A percentile compares a stretch with the other conserved stretches of the same genome.
Evolutionary conservation across 2,797 vertebrate genomes (phyloP).

Genomic region (Dendrocincla fuliginosa): DNA sequence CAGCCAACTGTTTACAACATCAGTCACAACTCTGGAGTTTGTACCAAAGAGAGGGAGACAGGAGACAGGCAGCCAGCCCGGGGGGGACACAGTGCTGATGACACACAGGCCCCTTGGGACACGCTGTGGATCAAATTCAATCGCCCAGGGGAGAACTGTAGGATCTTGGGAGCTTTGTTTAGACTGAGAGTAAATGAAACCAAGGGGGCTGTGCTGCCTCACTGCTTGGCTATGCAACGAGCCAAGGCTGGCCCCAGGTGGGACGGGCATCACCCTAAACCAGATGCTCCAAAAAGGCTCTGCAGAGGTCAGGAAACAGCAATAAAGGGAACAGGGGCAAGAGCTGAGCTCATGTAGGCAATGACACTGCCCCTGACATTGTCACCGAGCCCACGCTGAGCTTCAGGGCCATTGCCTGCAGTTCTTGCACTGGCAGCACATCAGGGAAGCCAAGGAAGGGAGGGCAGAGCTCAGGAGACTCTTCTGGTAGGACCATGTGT

Average conservation of each 20-base stretch:
- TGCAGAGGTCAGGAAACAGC: neutral
- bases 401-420: neutral
- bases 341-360: neutral
- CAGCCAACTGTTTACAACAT: neutral
- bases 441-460: neutral
- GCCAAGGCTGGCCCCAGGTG: neutral
- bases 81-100: neutral
- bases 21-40: neutral
- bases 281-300: neutral
- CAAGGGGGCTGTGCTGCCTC: neutral
- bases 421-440: neutral
- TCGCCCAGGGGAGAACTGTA: accelerated
- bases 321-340: neutral
- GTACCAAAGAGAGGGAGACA: neutral
- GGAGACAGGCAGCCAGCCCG: neutral
- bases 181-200: neutral
- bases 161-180: neutral
- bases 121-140: neutral
- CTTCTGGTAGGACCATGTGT: neutral
- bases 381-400: accelerated
- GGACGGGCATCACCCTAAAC: neutral
- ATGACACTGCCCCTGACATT: neutral
- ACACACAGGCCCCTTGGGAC: neutral
- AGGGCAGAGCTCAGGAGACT: neutral
- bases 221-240: neutral